Evolutionary conservation across 2,888 invertebrate species (phyloP), one percentile per base, ranked within the genome.

Genomic region (Tipula confusa): DNA sequence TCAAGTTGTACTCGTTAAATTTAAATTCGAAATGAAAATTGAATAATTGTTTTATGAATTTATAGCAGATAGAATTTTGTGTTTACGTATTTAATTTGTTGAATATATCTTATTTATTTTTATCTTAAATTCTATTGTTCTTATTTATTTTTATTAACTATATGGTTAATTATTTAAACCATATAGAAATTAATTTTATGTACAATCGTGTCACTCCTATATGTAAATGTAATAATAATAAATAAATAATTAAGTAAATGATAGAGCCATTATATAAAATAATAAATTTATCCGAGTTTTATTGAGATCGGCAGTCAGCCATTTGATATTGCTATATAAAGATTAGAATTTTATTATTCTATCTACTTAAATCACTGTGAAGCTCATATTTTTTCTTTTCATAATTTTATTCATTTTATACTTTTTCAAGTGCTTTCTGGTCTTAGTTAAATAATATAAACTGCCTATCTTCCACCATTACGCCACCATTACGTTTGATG

Each of bases 31-130:
- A 48, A 48, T 48, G 48, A 48, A 18, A 48, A 18, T 48, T 48
- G 48, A 9, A 48, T 48, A 48, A 18, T 48, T 18, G 15, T 48
- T 18, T 48, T 48, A 1, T 33, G 5, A n/a, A n/a, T 33, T 33
- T 33, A 9, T 48, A 48, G 18, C 48, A 48, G 18, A 48, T 48
- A 48, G 15, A 48, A 48, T 48, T 48, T 18, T 15, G 33, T 48
- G 38, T 48, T 64, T 64, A 64, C 64, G 64, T 64, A 64, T n/a
- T n/a, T 64, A 64, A 64, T 64, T 64, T 24, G 64, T 64, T 64
- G 64, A 64, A 64, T 64, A 64, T 64, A 64, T n/a, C n/a, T n/a
- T n/a, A n/a, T n/a, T n/a, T 64, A 64, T 13, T 64, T 24, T 24
- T 64, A 9, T 11, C 64, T 64, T 64, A 64, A 64, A 64, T 9